phyloP scores from a whole-genome alignment of 2,113 vertebrate genomes.

The Arothron firmamentum region DNA sequence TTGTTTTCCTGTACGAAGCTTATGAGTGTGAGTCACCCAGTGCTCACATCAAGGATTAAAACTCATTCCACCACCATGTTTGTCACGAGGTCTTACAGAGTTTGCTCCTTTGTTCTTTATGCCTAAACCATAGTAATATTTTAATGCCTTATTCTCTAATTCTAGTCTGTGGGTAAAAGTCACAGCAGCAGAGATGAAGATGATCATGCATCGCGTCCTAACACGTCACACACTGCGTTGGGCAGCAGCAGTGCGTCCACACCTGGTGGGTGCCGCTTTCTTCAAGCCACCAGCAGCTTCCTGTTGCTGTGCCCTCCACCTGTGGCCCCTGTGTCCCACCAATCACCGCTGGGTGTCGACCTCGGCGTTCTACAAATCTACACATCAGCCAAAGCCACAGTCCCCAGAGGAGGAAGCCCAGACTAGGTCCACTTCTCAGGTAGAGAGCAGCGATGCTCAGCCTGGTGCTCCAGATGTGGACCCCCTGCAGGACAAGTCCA shows the following conservation, averaged over 20 bases:
- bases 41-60: no score
- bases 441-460: slow-evolving; percentile 7
- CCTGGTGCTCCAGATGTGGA: slow-evolving; percentile 68
- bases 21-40: no score
- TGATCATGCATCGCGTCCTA: slow-evolving; percentile 75
- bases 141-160: neutral
- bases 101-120: no score
- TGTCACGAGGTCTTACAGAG: no score
- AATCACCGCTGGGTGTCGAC: slow-evolving; percentile 42
- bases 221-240: slow-evolving; percentile 63
- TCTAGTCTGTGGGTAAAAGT: slow-evolving; percentile 32
- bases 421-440: slow-evolving; percentile 8
- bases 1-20: no score
- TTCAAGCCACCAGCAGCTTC: slow-evolving; percentile 33
- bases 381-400: slow-evolving; percentile 49
- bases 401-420: slow-evolving; percentile 1
- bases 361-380: slow-evolving; percentile 37
- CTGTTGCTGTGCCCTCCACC: slow-evolving; percentile 50
- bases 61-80: no score
- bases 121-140: no score
- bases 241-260: slow-evolving; percentile 49
- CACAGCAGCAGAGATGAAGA: slow-evolving; percentile 21
- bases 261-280: slow-evolving; percentile 41
- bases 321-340: slow-evolving; percentile 2
- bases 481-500: slow-evolving; percentile 91